These are phyloP conservation scores for Conistra vaccinii DNA, from an alignment of 2,888 invertebrate genomes.

Conservation along the genomic window DNA sequence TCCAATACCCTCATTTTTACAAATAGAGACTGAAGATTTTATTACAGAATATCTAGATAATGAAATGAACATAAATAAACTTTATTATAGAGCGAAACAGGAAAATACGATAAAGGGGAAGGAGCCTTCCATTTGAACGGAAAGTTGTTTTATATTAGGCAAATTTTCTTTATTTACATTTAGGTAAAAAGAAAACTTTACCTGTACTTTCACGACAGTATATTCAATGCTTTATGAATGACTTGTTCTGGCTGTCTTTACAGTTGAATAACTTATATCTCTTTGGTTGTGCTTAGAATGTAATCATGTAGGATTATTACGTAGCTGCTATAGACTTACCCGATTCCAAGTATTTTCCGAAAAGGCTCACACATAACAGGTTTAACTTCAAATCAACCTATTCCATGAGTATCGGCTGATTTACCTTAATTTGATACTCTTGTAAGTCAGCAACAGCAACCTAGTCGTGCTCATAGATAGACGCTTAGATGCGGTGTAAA, in stretches of 20 bases:
- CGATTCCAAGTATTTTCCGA: neutral
- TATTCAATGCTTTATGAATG: constrained; percentile 68
- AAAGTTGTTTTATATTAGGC: constrained; percentile 78
- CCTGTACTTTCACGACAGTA: constrained; percentile 69
- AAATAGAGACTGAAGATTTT: constrained; percentile 63
- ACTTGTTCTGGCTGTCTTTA: constrained; percentile 36
- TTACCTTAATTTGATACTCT: too few relatives aligned
- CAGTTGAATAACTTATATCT: constrained; percentile 10
- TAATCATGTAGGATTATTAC: neutral
- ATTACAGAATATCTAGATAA: constrained; percentile 69
- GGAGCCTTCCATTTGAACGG: constrained; percentile 76
- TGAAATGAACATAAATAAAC: constrained; percentile 76
- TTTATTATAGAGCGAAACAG: constrained; percentile 74
- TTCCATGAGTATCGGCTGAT: too few relatives aligned
- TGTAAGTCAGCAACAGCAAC: neutral
- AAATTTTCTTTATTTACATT: constrained; percentile 79
- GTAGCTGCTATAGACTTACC: neutral
- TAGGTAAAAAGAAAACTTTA: constrained; percentile 75
- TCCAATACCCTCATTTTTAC: constrained; percentile 39
- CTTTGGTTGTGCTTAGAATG: neutral
- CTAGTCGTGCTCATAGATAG: too few relatives aligned
- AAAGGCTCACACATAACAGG: too few relatives aligned
- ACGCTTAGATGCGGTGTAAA: too few relatives aligned
- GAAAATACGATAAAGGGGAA: constrained; percentile 77
- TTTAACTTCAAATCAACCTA: neutral